Base-by-base conservation (phyloP, 2,113 vertebrate species). In the Serinus canaria region DNA sequence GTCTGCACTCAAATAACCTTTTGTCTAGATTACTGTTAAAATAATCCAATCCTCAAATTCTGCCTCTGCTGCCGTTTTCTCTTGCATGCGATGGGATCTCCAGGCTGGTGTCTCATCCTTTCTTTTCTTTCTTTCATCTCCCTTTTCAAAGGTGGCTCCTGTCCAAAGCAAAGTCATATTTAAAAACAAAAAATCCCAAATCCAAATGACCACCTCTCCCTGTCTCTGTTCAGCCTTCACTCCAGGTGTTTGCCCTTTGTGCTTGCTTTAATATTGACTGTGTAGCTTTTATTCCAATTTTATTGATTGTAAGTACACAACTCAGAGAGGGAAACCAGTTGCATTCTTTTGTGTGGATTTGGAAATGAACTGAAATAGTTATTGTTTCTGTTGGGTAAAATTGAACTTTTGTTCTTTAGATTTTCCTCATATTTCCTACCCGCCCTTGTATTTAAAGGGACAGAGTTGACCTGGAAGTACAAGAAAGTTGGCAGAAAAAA, bases 81-180 rank as follows among this genome's bases (percentile, higher is more conserved):
- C 25, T 60, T 82, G 46, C 1, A 1, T 35, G 35, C 0, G 0
- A 13, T 56, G 37, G n/a, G 43, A 70, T 47, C 24, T 87, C 35
- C 39, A 53, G 52, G 20, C 31, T 82, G 18, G 3, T 72, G 43
- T 56, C 52, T 63, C 28, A 30, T 70, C 11, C 67, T 17, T 81
- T 56, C 47, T 64, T 73, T 83, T 30, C 3, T 77, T 77, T 86
- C 35, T 47, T 67, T 68, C 17, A 10, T 47, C 31, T 81, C 37
- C 3, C 4, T 6, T 64, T 86, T 96, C 66, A 64, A 56, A 80
- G 56, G 25, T n/a, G 13, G 13, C 14, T 75, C 18, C 28, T 85
- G 10, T 83, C 33, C 52, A 75, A 87, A 85, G 8, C 15, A 3
- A 49, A 35, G 10, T 73, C 41, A n/a, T 39, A 47, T 56, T 87